Evolutionary conservation across 2,888 invertebrate species (phyloP), one percentile per base, ranked within the genome.

Genomic region (Halictus quadricinctus): DNA sequence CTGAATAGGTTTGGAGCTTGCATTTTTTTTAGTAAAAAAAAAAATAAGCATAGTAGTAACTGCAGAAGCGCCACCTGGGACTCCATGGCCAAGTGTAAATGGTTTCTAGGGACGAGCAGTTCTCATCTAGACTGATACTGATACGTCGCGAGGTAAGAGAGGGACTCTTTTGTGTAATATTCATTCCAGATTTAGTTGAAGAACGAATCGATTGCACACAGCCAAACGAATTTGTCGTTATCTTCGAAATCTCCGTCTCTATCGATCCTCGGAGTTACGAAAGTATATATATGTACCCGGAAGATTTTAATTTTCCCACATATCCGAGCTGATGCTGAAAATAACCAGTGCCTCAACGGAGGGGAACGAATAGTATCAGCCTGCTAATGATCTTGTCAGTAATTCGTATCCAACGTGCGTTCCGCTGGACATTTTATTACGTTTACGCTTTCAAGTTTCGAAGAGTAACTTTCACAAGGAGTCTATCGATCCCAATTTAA

Each of bases 361-460:
- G 72, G 46, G 46, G 46, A 72, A 46, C 10, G 25, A 48, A 72
- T 18, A n/a, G 25, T 46, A 46, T n/a, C 46, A 18, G 43, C 0
- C 70, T 46, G 46, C 46, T 72, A 72, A 25, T 46, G 48, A 46
- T 46, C 46, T 72, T 25, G 46, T 70, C 70, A 13, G 43, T 72
- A 46, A 72, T 46, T 15, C 48, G 46, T 72, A 13, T 72, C n/a
- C 10, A 43, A n/a, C 10, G 25, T 4, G 43, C 46, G 18, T 69
- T 46, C 25, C 25, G 1, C 46, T 48, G 46, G 25, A 48, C 46
- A 41, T 69, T 69, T 69, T 41, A 21, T 10, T 21, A 5, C 21
- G 69, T 41, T 41, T 41, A 69, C 41, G 21, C 21, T 41, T 36
- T 36, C 41, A 12, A 36, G 2, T 41, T 69, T 69, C 69, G 41